phyloP scores from a whole-genome alignment of 2,888 invertebrate genomes.

The Cheilosia urbana region DNA sequence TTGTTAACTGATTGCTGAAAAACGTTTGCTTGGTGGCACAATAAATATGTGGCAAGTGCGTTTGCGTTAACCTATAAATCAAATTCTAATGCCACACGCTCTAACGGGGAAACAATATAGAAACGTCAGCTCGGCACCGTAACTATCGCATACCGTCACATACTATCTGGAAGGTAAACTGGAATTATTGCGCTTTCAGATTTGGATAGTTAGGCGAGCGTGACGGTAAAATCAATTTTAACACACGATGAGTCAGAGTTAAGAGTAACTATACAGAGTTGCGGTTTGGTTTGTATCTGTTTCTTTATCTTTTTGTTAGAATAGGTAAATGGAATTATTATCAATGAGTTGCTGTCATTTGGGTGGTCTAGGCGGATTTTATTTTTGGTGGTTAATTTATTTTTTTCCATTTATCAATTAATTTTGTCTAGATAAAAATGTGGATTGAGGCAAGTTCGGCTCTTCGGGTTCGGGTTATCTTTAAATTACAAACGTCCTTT shows the following conservation, averaged over 20 bases:
- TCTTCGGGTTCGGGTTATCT: no score
- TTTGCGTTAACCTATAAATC: neutral
- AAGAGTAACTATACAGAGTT: neutral
- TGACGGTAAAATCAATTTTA: conserved; percentile 7
- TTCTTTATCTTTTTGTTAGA: neutral
- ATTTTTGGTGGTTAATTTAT: no score
- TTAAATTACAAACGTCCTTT: no score
- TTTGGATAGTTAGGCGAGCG: neutral
- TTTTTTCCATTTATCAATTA: no score
- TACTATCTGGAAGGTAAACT: neutral
- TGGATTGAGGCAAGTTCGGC: no score
- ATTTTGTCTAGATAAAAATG: no score
- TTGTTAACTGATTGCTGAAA: conserved; percentile 5
- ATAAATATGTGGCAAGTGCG: neutral
- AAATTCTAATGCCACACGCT: neutral
- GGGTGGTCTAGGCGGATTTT: neutral
- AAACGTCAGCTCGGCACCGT: no score
- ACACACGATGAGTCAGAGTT: neutral
- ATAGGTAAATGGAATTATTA: neutral
- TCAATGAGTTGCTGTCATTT: neutral
- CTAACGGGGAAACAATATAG: no score
- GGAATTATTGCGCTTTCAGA: neutral
- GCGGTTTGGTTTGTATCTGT: neutral
- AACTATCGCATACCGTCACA: neutral
- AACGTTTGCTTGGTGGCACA: neutral